phyloP scores from a whole-genome alignment of 2,888 invertebrate species.

The Yponomeuta sedellus region DNA sequence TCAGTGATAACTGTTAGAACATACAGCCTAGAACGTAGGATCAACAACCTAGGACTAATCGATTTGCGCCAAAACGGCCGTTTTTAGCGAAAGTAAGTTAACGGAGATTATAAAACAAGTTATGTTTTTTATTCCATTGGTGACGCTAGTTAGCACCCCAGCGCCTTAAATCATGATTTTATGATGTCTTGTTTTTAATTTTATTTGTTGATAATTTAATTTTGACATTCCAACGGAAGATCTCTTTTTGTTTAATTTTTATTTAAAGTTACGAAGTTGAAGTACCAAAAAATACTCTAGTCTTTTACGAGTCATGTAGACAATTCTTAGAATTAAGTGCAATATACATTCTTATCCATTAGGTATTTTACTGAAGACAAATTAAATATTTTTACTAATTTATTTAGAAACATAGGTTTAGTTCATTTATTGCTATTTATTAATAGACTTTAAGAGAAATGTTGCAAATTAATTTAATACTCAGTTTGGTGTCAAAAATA shows the following conservation, averaged over 20 bases:
- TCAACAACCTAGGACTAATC: no score
- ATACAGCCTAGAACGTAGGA: no score
- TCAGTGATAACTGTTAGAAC: no score
- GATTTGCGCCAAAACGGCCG: no score
- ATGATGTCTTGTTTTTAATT: slow-evolving; percentile 22
- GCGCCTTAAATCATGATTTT: no score
- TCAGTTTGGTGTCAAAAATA: background rate
- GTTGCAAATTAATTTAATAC: slow-evolving; percentile 2
- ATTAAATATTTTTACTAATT: slow-evolving; percentile 10
- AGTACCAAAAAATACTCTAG: slow-evolving; percentile 36
- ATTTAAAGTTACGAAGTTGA: slow-evolving; percentile 25
- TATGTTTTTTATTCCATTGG: no score
- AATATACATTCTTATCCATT: slow-evolving; percentile 18
- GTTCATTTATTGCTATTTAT: slow-evolving; percentile 7
- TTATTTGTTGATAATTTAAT: slow-evolving; percentile 30
- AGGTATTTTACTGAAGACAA: slow-evolving; percentile 9
- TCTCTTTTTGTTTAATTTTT: slow-evolving; percentile 23
- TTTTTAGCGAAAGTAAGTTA: no score
- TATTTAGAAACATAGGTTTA: slow-evolving; percentile 4
- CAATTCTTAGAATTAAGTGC: slow-evolving; percentile 19
- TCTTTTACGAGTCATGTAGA: slow-evolving; percentile 19
- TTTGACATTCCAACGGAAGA: slow-evolving; percentile 17
- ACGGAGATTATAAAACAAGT: no score
- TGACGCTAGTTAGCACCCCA: no score
- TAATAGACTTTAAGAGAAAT: slow-evolving; percentile 5